These are phyloP conservation scores for Noctua fimbriata DNA, from an alignment of 2,888 invertebrate species.

Conservation along the genomic window DNA sequence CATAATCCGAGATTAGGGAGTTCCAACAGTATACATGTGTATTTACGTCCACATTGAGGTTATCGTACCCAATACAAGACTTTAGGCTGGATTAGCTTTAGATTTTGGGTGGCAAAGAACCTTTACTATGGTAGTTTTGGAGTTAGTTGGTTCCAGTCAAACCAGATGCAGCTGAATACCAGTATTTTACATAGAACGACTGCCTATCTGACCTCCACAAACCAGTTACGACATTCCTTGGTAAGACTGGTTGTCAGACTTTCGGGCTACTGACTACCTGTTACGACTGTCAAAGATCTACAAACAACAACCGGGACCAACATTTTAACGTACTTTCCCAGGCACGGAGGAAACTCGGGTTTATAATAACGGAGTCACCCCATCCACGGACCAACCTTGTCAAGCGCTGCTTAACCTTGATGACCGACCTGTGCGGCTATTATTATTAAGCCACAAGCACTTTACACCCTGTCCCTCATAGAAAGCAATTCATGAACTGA, in stretches of 20 bases:
- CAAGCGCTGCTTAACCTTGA: neutral
- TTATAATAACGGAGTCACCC: neutral
- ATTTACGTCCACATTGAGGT: neutral
- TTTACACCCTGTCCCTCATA: neutral
- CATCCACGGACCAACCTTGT: neutral
- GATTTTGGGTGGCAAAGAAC: neutral
- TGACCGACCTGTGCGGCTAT: neutral
- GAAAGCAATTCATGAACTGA: neutral
- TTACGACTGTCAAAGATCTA: too few relatives aligned
- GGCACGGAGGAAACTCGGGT: neutral
- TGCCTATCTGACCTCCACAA: too few relatives aligned
- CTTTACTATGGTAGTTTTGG: neutral
- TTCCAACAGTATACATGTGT: constrained; percentile 15
- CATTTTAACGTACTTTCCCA: neutral
- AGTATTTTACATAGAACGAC: too few relatives aligned
- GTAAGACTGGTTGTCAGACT: too few relatives aligned
- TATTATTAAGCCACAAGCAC: neutral
- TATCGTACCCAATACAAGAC: neutral
- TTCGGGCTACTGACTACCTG: too few relatives aligned
- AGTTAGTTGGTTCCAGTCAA: neutral
- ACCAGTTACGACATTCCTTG: too few relatives aligned
- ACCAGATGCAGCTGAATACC: too few relatives aligned
- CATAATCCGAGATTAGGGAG: constrained; percentile 57
- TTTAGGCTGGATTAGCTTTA: neutral
- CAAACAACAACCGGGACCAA: too few relatives aligned